Evolutionary conservation across 2,113 vertebrate genomes (phyloP).

Genomic region (Euleptes europaea): DNA sequence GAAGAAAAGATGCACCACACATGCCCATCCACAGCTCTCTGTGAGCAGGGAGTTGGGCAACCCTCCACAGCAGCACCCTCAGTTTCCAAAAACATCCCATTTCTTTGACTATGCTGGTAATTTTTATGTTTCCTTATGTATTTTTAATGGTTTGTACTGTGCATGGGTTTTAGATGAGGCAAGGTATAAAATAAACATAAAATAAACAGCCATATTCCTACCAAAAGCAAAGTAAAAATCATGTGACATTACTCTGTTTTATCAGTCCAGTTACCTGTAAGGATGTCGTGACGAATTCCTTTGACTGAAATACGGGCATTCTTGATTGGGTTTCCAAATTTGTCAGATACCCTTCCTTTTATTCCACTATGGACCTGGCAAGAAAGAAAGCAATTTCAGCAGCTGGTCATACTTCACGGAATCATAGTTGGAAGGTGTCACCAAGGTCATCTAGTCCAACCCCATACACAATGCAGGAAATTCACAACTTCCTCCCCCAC

Average conservation of each 20-base stretch:
- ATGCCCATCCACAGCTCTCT: fast-evolving
- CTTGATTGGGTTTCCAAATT: constrained; percentile 86
- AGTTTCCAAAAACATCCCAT: not conserved
- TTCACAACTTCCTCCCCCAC: no score
- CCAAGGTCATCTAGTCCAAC: no score
- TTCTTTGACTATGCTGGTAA: not conserved
- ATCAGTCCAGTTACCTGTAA: constrained; percentile 80
- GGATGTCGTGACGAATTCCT: constrained; percentile 89
- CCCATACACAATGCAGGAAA: no score
- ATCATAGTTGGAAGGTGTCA: no score
- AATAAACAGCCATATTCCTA: not conserved
- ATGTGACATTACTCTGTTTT: not conserved
- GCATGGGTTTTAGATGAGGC: not conserved
- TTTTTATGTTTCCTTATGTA: not conserved
- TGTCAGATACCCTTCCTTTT: constrained; percentile 89
- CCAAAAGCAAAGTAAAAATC: not conserved
- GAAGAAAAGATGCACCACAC: fast-evolving
- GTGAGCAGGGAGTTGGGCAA: no score
- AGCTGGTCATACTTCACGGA: fast-evolving
- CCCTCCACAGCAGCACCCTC: no score
- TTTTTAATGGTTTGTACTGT: not conserved
- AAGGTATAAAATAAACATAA: not conserved
- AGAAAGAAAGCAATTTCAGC: not conserved
- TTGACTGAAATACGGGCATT: constrained; percentile 86
- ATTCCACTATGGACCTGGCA: constrained; percentile 90